phyloP scores from a whole-genome alignment of 2,797 vertebrate genomes.

The Crenuchus spilurus region DNA sequence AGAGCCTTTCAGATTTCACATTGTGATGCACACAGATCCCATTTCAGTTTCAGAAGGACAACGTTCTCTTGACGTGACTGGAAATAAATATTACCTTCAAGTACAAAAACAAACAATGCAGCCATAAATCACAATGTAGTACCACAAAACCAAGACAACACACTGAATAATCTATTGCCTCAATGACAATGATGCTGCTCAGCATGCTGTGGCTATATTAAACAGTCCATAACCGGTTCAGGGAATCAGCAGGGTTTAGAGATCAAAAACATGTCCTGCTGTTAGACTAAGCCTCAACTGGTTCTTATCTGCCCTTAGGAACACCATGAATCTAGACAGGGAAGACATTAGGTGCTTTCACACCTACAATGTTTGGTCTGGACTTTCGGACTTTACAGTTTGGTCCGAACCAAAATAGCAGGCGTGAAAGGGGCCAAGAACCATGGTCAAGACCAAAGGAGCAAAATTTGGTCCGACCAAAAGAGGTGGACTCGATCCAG shows the following conservation, averaged over 20 bases:
- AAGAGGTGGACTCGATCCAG: too few species aligned
- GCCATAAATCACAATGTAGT: background rate
- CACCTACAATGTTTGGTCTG: too few species aligned
- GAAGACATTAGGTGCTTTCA: too few species aligned
- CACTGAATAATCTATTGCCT: background rate
- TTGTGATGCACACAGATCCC: background rate
- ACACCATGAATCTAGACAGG: too few species aligned
- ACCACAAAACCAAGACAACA: background rate
- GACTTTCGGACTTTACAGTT: too few species aligned
- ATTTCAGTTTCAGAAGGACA: background rate
- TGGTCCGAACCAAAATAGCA: too few species aligned
- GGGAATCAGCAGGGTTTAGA: background rate
- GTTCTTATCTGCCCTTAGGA: too few species aligned
- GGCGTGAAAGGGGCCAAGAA: too few species aligned
- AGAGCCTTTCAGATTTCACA: background rate
- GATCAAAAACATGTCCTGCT: background rate
- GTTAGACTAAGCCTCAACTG: background rate
- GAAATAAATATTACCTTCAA: background rate
- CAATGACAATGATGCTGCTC: conserved; percentile 3
- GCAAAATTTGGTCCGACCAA: too few species aligned
- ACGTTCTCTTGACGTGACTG: background rate
- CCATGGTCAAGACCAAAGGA: too few species aligned
- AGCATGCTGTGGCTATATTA: background rate
- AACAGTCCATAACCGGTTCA: background rate
- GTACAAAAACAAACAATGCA: background rate